A percentile compares a stretch with the other conserved stretches of the same genome.
phyloP scores from a whole-genome alignment of 2,888 invertebrate genomes.

The Dryococelus australis region DNA sequence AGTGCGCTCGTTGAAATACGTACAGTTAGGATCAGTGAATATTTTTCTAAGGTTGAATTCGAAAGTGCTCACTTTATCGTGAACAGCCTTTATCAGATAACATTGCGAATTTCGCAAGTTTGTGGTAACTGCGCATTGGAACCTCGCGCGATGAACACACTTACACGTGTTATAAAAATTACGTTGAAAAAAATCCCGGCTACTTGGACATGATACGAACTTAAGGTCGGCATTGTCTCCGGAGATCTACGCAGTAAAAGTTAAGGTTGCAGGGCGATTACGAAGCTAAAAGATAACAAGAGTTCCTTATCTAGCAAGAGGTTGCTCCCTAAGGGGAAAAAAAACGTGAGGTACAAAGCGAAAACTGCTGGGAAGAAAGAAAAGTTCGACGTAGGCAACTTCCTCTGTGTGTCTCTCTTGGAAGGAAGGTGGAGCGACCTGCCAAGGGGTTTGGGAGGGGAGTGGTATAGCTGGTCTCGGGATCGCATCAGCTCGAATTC shows the following conservation, averaged over 20 bases:
- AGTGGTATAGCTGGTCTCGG: neutral
- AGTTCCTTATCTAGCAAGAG: slow-evolving; percentile 6
- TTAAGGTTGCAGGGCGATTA: neutral
- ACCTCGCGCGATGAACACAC: too few species aligned
- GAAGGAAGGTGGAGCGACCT: neutral
- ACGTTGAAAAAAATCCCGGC: too few species aligned
- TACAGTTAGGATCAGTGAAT: too few species aligned
- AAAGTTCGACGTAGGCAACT: neutral
- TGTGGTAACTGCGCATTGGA: too few species aligned
- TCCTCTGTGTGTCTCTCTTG: slow-evolving; percentile 19
- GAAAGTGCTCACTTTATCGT: too few species aligned
- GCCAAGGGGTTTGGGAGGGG: neutral
- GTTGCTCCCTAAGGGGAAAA: neutral
- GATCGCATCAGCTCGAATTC: neutral
- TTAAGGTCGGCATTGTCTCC: neutral
- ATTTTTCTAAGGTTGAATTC: too few species aligned
- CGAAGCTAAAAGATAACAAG: neutral
- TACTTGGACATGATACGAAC: too few species aligned
- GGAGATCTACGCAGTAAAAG: neutral
- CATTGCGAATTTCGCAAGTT: too few species aligned
- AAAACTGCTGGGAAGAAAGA: neutral
- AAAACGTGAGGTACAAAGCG: neutral
- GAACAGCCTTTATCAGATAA: too few species aligned
- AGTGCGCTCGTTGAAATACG: too few species aligned
- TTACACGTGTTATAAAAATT: too few species aligned